Evolutionary conservation across 2,888 invertebrate genomes (phyloP), one percentile per base, ranked within the genome.

Genomic region (Odontocerum albicorne): DNA sequence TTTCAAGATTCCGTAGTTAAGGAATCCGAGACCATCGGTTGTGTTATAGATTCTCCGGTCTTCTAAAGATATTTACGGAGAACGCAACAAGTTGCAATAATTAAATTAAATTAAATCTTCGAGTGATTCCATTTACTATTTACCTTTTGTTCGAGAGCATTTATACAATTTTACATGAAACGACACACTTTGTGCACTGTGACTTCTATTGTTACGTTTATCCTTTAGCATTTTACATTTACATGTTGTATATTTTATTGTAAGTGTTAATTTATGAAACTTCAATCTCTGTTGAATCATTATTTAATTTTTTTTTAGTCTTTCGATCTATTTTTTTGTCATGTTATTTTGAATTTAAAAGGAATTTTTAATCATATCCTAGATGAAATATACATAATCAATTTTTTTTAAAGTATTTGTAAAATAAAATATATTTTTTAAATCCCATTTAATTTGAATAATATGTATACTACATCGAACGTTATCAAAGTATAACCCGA

Each of bases 21-120:
- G n/a, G n/a, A n/a, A n/a, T n/a, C n/a, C n/a, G n/a, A n/a, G 8
- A 21, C 3, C 40, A 19, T 35, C 49, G 49, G 47, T 49, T 49
- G 49, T 39, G 38, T 38, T 38, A 4, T 7, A 7, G 38, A 36
- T 16, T 16, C 38, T 31, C 4, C 47, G 13, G 13, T 39, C 38
- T 47, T 36, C 20, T 27, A 36, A 38, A 47, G 47, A 27, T 4
- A n/a, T 10, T 15, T 13, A 32, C 46, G 21, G 45, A 12, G 46
- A 32, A n/a, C 3, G 10, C 1, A 16, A 16, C 7, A 35, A 33
- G 46, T 20, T 46, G 46, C 46, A 46, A 46, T 46, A 46, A 45
- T 45, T 45, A 45, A 36, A 36, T 36, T 36, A 13, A 12, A 15
- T 43, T 7, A 3, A 39, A 12, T 6, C 39, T 13, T 39, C 10